These are phyloP conservation scores for Albula glossodonta DNA, from an alignment of 2,113 vertebrate genomes.

Conservation along the genomic window DNA sequence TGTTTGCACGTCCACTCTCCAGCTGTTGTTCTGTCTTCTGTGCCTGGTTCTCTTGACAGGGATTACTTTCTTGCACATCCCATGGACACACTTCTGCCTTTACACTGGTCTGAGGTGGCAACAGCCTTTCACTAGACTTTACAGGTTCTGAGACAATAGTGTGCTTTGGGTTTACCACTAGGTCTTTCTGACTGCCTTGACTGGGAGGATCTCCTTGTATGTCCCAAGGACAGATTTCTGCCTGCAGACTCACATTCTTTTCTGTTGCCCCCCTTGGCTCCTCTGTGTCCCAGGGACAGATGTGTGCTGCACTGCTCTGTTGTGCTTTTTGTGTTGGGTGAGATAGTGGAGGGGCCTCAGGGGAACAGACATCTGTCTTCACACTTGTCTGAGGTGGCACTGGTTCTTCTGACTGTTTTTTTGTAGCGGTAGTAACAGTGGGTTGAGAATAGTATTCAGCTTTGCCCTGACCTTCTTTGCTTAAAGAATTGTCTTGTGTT, in stretches of 20 bases:
- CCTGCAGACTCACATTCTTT: background rate
- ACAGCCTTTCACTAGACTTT: background rate
- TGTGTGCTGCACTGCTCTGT: background rate
- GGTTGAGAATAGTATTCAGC: too few species aligned
- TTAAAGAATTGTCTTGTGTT: background rate
- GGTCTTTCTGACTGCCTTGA: background rate
- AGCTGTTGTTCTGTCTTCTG: conserved; percentile 14
- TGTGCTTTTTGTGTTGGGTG: conserved; percentile 43
- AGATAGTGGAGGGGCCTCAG: conserved; percentile 51
- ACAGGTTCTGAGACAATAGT: background rate
- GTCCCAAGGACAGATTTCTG: conserved; percentile 15
- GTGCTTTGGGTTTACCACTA: background rate
- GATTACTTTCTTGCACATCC: conserved; percentile 56
- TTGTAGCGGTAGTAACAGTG: background rate
- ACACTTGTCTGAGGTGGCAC: background rate
- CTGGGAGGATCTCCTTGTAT: background rate
- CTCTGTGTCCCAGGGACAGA: conserved; percentile 58
- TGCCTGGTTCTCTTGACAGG: background rate
- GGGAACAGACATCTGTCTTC: conserved; percentile 63
- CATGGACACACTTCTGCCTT: conserved; percentile 45
- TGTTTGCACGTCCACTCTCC: conserved; percentile 21
- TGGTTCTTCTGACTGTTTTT: background rate
- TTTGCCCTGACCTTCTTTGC: too few species aligned
- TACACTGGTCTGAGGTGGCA: conserved; percentile 3
- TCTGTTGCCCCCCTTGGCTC: background rate